Conservation (phyloP, 1,140 invertebrate genomes). For the Coelopa frigida region DNA sequence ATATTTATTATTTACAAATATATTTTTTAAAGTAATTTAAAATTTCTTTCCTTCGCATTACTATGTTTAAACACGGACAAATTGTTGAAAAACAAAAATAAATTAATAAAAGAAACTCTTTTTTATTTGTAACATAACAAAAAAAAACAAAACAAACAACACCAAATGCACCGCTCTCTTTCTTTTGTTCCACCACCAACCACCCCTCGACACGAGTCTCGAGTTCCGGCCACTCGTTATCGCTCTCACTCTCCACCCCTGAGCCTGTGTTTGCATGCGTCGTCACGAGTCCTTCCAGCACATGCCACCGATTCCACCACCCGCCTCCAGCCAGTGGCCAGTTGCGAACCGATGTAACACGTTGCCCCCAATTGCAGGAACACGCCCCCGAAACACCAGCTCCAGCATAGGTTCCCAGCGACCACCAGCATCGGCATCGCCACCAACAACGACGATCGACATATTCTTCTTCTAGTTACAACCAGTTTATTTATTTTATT, state of each 20-base stretch:
- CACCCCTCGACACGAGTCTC: neutral
- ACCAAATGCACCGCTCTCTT: conserved; percentile 4
- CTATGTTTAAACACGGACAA: too few relatives aligned
- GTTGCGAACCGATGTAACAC: too few relatives aligned
- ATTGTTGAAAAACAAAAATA: conserved; percentile 4
- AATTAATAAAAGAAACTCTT: neutral
- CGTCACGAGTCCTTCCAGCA: too few relatives aligned
- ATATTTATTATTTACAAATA: conserved; percentile 14
- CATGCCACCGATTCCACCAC: too few relatives aligned
- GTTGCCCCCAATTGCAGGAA: too few relatives aligned
- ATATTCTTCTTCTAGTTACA: conserved; percentile 3
- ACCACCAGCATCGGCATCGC: neutral
- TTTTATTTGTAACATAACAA: conserved; percentile 1
- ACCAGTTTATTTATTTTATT: neutral
- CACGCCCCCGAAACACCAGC: conserved; percentile 14
- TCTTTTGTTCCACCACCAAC: neutral
- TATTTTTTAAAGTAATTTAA: conserved; percentile 10
- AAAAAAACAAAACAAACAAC: conserved; percentile 3
- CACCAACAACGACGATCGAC: neutral
- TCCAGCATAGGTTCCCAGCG: conserved; percentile 11
- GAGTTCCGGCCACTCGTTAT: too few relatives aligned
- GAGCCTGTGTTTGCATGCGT: too few relatives aligned
- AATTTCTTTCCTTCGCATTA: too few relatives aligned
- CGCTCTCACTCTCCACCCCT: too few relatives aligned
- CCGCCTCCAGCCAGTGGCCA: too few relatives aligned